Conservation (phyloP, 2,888 invertebrate species). For the Clivina fossor region DNA sequence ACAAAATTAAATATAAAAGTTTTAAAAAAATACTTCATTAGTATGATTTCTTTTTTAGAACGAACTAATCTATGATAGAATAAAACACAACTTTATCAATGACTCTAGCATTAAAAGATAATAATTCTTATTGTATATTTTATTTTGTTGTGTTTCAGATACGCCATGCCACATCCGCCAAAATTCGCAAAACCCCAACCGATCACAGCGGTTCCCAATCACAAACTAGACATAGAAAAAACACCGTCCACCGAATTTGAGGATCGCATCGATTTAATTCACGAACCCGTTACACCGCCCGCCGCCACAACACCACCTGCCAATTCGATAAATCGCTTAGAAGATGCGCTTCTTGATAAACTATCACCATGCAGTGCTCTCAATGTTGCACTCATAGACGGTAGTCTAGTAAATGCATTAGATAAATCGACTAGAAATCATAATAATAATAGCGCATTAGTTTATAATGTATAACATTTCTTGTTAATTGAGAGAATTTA, state of each 20-base stretch:
- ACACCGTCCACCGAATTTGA: background rate
- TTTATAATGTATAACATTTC: too few relatives aligned
- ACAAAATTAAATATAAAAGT: too few relatives aligned
- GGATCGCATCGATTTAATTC: constrained; percentile 20
- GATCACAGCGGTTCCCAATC: background rate
- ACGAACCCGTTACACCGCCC: constrained; percentile 22
- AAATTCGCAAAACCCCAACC: background rate
- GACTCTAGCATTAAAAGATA: background rate
- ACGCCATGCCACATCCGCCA: constrained; percentile 20
- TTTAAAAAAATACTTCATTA: too few relatives aligned
- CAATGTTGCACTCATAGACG: constrained; percentile 22
- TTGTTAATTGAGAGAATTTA: too few relatives aligned
- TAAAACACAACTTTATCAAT: too few relatives aligned
- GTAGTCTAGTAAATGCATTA: constrained; percentile 12
- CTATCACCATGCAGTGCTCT: constrained; percentile 7
- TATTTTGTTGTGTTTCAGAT: constrained; percentile 6
- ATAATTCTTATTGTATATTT: background rate
- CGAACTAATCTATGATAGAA: too few relatives aligned
- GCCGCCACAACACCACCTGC: constrained; percentile 22
- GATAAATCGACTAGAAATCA: too few relatives aligned
- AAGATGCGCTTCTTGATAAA: constrained; percentile 10
- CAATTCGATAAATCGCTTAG: background rate
- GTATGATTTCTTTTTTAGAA: too few relatives aligned
- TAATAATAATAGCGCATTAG: too few relatives aligned
- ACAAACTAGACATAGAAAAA: background rate